phyloP scores from a whole-genome alignment of 2,113 vertebrate genomes.

The Leuciscus idus region DNA sequence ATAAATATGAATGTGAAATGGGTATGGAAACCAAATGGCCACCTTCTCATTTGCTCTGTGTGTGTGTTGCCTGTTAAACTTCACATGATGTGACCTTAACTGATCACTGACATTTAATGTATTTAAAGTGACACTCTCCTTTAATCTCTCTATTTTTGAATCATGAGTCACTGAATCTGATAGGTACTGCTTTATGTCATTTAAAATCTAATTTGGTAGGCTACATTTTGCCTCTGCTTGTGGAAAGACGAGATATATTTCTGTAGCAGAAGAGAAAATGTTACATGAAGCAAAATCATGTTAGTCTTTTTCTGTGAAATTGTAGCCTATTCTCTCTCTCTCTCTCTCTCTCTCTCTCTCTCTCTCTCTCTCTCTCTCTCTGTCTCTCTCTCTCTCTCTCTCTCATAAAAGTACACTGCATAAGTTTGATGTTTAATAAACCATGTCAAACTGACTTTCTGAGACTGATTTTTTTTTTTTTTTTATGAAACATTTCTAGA shows the following conservation, averaged over 20 bases:
- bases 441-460: neutral
- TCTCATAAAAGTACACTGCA: neutral
- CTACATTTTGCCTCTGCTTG: neutral
- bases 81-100: conserved; percentile 20
- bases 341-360: too few species aligned
- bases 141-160: neutral
- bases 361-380: too few species aligned
- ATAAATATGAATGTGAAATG: neutral
- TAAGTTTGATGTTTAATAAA: conserved; percentile 23
- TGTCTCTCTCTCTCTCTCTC: neutral
- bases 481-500: too few species aligned
- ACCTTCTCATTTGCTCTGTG: neutral
- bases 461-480: neutral
- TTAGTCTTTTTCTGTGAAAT: conserved; percentile 9
- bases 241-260: neutral
- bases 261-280: neutral
- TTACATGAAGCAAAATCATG: neutral
- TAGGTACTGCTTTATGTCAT: neutral
- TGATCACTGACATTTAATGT: neutral
- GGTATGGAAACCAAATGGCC: neutral
- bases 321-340: neutral
- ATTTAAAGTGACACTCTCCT: neutral
- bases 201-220: neutral
- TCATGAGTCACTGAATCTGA: neutral
- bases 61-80: conserved; percentile 6